Base-by-base conservation (phyloP, 2,888 invertebrate genomes). In the Lepidocyrtoides sp. region DNA sequence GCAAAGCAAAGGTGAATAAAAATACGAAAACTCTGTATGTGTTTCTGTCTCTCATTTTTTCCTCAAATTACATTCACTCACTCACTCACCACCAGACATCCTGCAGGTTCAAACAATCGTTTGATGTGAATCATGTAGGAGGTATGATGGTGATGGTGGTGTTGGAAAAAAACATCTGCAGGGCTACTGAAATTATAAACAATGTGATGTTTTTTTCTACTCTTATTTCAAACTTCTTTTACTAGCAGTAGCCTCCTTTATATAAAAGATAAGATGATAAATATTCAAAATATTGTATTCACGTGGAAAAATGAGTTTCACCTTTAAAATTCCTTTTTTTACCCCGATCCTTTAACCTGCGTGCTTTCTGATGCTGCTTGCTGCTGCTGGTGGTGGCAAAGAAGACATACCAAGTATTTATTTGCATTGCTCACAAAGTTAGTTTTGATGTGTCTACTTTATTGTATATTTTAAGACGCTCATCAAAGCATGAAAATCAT, bases 211-310 rank as follows among this genome's bases (percentile, higher is more conserved):
- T 41, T 69, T 36, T 69, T 20, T 12, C 63, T 66, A n/a, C n/a
- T 4, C 7, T 32, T 66, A 32, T 14, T 26, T 23, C 26, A 23
- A 3, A 20, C 26, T 32, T 66, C 32, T 66, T 32, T 57, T 14
- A 32, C 66, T 5, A 26, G 3, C 8, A 66, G 17, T 23, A 10
- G 10, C 41, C 23, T 4, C 72, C 17, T 23, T 10, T 51, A 66
- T 26, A 77, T 60, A 66, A 48, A 63, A 83, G 60, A 54, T n/a
- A n/a, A 1, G 57, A 60, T 57, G 66, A 89, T 82, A 89, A 89
- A 82, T 89, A 89, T 82, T 89, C 72, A 82, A 89, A 89, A 82
- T 82, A 89, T 89, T 89, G 54, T 69, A 72, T 89, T 89, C 89
- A 89, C 89, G 89, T 89, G 82, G 81, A 89, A 89, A 89, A 89